phyloP scores from a whole-genome alignment of 1,140 invertebrate genomes.

The Mizuhopecten yessoensis region DNA sequence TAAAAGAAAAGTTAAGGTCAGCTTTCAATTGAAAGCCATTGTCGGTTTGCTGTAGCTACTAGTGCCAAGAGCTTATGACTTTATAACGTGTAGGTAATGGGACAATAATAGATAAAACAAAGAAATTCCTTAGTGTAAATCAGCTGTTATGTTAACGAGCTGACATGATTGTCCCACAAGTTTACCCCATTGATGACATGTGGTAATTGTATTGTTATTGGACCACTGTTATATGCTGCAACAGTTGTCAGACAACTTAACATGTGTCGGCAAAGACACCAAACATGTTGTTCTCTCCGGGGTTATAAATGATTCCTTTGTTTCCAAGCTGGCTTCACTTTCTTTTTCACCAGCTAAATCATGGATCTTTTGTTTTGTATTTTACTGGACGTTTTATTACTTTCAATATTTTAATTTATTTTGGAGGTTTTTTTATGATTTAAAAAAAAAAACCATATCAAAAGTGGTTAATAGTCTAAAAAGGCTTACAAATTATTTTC shows the following conservation, averaged over 20 bases:
- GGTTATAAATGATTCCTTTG: background rate
- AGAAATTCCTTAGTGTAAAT: background rate
- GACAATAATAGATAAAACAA: background rate
- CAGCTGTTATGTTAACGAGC: background rate
- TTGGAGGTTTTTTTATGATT: too few species aligned
- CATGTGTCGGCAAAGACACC: background rate
- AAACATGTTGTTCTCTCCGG: background rate
- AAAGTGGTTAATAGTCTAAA: too few species aligned
- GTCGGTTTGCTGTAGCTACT: background rate
- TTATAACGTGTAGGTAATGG: background rate
- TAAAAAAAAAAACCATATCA: too few species aligned
- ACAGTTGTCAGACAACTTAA: slow-evolving; percentile 18
- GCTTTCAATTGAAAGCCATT: background rate
- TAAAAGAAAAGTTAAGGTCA: too few species aligned
- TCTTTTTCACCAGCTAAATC: too few species aligned
- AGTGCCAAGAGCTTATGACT: background rate
- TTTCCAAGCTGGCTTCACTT: background rate
- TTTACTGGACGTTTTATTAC: too few species aligned
- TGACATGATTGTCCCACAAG: background rate
- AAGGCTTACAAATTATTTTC: too few species aligned
- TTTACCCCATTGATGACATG: background rate
- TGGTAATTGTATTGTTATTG: slow-evolving; percentile 1
- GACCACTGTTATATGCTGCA: background rate
- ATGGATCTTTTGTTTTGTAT: too few species aligned
- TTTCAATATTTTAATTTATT: too few species aligned